phyloP scores from a whole-genome alignment of 2,888 invertebrate species.

The Helobdella robusta region DNA sequence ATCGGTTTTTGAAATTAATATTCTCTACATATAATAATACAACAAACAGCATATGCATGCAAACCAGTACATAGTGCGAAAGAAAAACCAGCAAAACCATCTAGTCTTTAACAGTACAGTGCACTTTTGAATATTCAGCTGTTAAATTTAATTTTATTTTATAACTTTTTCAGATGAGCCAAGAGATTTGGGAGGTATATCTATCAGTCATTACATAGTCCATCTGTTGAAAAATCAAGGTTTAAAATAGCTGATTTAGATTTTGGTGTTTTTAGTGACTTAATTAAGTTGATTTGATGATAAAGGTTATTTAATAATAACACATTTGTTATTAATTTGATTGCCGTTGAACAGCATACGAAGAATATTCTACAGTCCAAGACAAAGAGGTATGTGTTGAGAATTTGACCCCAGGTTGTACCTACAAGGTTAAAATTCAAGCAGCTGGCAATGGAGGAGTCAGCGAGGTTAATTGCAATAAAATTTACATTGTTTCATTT shows the following conservation, averaged over 20 bases:
- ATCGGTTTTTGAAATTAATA: too few relatives aligned
- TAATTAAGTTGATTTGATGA: background rate
- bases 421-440: constrained; percentile 66
- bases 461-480: constrained; percentile 32
- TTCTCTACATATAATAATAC: too few relatives aligned
- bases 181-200: constrained; percentile 66
- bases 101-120: too few relatives aligned
- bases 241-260: too few relatives aligned
- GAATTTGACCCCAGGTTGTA: constrained; percentile 68
- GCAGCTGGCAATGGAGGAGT: constrained; percentile 65
- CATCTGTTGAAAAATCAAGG: too few relatives aligned
- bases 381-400: constrained; percentile 73
- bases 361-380: constrained; percentile 53
- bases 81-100: too few relatives aligned
- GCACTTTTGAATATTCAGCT: too few relatives aligned
- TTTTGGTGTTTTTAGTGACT: too few relatives aligned
- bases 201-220: constrained; percentile 67
- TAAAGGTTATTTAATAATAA: constrained; percentile 4
- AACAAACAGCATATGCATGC: too few relatives aligned
- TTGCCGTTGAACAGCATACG: background rate
- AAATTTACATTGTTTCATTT: too few relatives aligned
- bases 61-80: too few relatives aligned
- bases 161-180: constrained; percentile 51
- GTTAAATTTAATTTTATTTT: too few relatives aligned
- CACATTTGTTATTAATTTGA: background rate